Percentiles rank a stretch among this genome's conserved stretches.
Evolutionary conservation across 1,140 invertebrate species (phyloP).

Genomic region (Caenorhabditis tropicalis): DNA sequence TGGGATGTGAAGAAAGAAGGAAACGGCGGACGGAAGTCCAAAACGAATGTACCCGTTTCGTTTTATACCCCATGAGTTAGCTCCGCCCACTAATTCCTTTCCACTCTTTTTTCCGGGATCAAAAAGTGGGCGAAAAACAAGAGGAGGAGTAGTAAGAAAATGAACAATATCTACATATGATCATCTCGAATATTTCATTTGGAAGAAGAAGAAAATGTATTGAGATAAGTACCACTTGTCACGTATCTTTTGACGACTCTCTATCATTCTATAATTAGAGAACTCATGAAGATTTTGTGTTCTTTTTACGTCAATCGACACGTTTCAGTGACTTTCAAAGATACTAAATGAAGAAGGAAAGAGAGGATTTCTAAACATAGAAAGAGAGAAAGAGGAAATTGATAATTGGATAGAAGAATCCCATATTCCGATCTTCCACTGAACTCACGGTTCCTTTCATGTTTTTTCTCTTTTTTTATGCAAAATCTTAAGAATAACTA

Average conservation of each 20-base stretch:
- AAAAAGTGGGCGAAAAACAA: neutral
- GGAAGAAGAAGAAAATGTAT: neutral
- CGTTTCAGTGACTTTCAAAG: slow-evolving; percentile 11
- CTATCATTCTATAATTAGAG: neutral
- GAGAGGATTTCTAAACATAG: neutral
- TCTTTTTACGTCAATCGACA: neutral
- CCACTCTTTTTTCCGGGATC: slow-evolving; percentile 11
- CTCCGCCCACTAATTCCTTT: neutral
- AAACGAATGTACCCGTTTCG: slow-evolving; percentile 20
- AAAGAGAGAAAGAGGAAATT: neutral
- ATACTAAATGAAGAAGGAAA: neutral
- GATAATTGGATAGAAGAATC: neutral
- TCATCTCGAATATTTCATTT: slow-evolving; percentile 6
- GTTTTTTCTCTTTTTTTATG: neutral
- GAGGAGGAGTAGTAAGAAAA: too few species aligned
- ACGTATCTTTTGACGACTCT: neutral
- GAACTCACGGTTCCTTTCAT: neutral
- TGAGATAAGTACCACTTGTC: neutral
- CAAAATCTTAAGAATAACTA: too few species aligned
- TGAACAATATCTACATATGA: too few species aligned
- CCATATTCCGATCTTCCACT: neutral
- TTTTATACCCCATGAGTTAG: slow-evolving; percentile 7
- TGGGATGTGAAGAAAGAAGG: slow-evolving; percentile 17
- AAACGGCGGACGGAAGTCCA: slow-evolving; percentile 27
- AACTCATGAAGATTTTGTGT: neutral